Evolutionary conservation across 2,113 vertebrate genomes (phyloP), one percentile per base, ranked within the genome.

Genomic region (Scomber colias): DNA sequence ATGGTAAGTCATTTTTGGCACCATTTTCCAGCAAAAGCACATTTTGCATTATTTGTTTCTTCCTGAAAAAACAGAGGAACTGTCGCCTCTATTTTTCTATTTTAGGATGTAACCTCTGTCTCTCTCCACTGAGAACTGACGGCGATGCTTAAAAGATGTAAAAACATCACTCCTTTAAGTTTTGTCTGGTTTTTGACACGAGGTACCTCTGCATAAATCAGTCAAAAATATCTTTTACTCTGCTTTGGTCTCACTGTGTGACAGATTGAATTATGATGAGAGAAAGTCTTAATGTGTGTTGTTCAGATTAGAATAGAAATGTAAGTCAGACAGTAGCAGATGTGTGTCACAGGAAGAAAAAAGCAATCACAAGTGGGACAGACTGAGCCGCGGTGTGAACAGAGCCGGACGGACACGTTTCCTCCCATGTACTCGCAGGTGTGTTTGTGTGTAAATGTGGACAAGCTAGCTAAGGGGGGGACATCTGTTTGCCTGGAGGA

Each of bases 401-500:
- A n/a, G 60, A 56, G 71, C 71, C 79, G 21, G n/a, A 45, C 49
- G n/a, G 73, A 71, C 54, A 3, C 3, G 59, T 65, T 27, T 59
- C 66, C 55, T 57, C 55, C 67, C 24, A 65, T 74, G 57, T 53
- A 30, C 30, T 19, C 21, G 44, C 21, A 19, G 30, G 13, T 81
- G 70, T 54, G 56, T 66, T 45, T 61, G 75, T 75, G 70, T 79
- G 74, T 76, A 45, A 70, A 57, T 53, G 79, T 17, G 53, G 75
- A 77, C 84, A 67, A 79, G 77, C 31, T 74, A 48, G 84, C 84
- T 80, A 48, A 72, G 44, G 80, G 88, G 80, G 87, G 90, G 91
- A 90, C 93, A 94, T 95, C 92, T 94, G 94, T 93, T 94, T 90
- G 91, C 92, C 90, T 87, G 73, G 71, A 92, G 92, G 93, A 91